These are phyloP conservation scores for Ambastaia sidthimunki DNA, from an alignment of 2,797 vertebrate genomes.

Conservation along the genomic window DNA sequence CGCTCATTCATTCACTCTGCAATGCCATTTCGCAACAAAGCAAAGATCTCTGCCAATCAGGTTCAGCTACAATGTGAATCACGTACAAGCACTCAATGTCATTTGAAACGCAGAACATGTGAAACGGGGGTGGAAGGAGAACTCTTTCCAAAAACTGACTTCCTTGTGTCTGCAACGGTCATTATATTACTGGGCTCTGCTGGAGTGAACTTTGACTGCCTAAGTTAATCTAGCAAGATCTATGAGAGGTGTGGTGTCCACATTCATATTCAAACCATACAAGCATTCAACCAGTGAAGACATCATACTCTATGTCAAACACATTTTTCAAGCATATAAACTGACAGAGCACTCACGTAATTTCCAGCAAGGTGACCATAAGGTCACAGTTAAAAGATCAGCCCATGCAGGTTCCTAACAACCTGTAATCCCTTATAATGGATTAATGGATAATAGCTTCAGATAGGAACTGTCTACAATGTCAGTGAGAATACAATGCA, in stretches of 20 bases:
- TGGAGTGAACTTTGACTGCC: conserved; percentile 23
- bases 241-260: not conserved
- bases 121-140: conserved; percentile 14
- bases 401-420: conserved; percentile 18
- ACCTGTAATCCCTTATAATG: conserved; percentile 24
- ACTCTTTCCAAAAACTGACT: conserved; percentile 2
- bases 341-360: not conserved
- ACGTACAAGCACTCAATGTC: not conserved
- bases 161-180: not conserved
- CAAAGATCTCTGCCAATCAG: conserved; percentile 46
- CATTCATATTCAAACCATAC: not conserved
- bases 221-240: not conserved
- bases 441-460: conserved; percentile 28
- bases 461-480: conserved; percentile 13
- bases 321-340: not conserved
- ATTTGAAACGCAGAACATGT: conserved; percentile 7
- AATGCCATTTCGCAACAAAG: conserved; percentile 51
- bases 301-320: not conserved
- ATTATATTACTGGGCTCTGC: not conserved
- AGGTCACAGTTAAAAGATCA: conserved; percentile 25
- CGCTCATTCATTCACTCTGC: conserved; percentile 66
- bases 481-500: not conserved
- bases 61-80: conserved; percentile 3
- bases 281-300: not conserved
- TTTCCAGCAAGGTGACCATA: conserved; percentile 6